These are phyloP conservation scores for Oreotrochilus melanogaster DNA, from an alignment of 2,113 vertebrate species.

Conservation along the genomic window DNA sequence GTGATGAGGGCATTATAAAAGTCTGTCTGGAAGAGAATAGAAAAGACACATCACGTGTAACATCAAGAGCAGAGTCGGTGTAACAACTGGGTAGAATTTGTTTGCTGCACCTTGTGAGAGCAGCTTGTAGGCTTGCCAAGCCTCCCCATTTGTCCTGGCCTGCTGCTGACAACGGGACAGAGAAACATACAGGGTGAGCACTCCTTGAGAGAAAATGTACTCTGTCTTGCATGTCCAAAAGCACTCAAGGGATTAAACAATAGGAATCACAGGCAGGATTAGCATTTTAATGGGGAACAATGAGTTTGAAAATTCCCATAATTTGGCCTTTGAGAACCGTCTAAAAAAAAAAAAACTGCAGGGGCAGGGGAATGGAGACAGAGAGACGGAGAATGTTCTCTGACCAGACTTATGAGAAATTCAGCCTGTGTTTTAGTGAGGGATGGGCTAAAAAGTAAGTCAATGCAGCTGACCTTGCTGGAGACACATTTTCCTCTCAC, in stretches of 20 bases:
- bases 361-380: not conserved
- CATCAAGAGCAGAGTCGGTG: not conserved
- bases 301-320: conserved; percentile 65
- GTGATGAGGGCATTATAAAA: not conserved
- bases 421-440: conserved; percentile 54
- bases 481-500: conserved; percentile 74
- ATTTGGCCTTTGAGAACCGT: conserved; percentile 59
- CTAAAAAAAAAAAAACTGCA: conserved; percentile 5
- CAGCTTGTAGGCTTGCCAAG: not conserved
- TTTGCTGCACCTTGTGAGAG: conserved; percentile 5
- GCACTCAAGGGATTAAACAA: conserved; percentile 64
- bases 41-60: not conserved
- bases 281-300: conserved; percentile 75
- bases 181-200: not conserved
- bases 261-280: conserved; percentile 66
- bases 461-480: conserved; percentile 64
- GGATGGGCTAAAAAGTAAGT: conserved; percentile 59
- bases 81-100: not conserved
- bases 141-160: not conserved
- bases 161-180: not conserved
- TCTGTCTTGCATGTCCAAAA: conserved; percentile 58
- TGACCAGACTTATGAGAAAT: conserved; percentile 59
- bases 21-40: not conserved
- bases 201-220: conserved; percentile 21
- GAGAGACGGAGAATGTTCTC: not conserved